Base-by-base conservation (phyloP, 2,797 vertebrate species). In the Squalus acanthias region DNA sequence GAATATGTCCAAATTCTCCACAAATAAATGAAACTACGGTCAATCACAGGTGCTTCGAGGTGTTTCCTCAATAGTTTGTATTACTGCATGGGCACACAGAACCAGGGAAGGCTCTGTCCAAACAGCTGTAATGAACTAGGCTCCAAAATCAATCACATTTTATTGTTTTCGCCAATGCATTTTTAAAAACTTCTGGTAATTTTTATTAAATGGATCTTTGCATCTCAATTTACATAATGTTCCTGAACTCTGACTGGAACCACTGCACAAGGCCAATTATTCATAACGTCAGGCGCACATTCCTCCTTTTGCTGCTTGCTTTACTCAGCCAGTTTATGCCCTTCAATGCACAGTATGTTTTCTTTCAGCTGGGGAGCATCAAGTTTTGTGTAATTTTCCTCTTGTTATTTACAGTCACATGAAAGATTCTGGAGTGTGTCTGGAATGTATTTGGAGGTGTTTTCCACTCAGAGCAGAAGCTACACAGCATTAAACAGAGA, bases 181-280 rank as follows among this genome's bases (percentile, higher is more conserved):
- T 95, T 95, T 29, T 74, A 8, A 46, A 39, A 39, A 39, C 17
- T 70, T 69, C 29, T 74, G 15, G 7, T 33, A 93, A 74, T 67
- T 95, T 95, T 95, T 50, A 95, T 72, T 95, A 20, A 15, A 72
- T 95, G 69, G 46, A 57, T 70, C 26, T 95, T 74, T 74, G 46
- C 57, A 50, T 50, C 67, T 72, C 67, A 95, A 33, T 53, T 95
- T 15, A 33, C 50, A 33, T 53, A 53, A 74, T 53, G 69, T 53
- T 29, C 12, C 65, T 13, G n/a, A 95, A 29, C 3, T 72, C 24
- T 22, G n/a, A 67, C 92, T 70, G 39, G 33, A 69, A 95, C 20
- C 9, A 53, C 9, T 53, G 12, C 39, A 72, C 46, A 74, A 72
- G 4, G 69, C 67, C 13, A 9, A 65, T 65, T 92, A 60, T 92